Evolutionary conservation across 2,797 vertebrate genomes (phyloP).

Genomic region (Falco cherrug): DNA sequence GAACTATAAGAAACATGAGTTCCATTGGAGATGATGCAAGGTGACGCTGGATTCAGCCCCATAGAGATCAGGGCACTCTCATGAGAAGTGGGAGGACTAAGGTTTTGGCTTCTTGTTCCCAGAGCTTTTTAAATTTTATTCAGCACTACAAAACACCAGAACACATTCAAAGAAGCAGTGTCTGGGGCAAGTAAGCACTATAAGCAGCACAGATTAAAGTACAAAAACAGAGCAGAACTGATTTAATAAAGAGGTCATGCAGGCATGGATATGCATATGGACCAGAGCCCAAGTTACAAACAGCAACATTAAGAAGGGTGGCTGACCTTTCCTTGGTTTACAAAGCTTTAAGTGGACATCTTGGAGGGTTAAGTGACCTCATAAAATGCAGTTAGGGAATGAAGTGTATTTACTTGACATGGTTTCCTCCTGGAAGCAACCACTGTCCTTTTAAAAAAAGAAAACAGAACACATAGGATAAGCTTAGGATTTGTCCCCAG

Average conservation of each 20-base stretch:
- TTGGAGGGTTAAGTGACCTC: not conserved
- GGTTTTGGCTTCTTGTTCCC: not conserved
- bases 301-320: not conserved
- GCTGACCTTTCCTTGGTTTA: not conserved
- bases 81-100: not conserved
- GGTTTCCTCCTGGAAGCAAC: not conserved
- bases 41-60: not conserved
- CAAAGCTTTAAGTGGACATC: not conserved
- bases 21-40: not conserved
- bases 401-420: not conserved
- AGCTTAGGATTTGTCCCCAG: not conserved
- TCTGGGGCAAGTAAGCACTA: not conserved
- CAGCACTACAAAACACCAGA: not conserved
- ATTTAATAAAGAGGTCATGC: not conserved
- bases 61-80: fast-evolving
- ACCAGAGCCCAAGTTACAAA: not conserved
- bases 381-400: not conserved
- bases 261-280: not conserved
- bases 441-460: not conserved
- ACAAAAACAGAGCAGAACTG: not conserved
- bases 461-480: not conserved
- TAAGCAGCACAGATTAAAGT: not conserved
- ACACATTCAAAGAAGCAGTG: not conserved
- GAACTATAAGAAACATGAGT: not conserved
- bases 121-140: not conserved